Evolutionary conservation across 1,140 invertebrate genomes (phyloP), one percentile per base, ranked within the genome.

Genomic region (Drosophila eugracilis): DNA sequence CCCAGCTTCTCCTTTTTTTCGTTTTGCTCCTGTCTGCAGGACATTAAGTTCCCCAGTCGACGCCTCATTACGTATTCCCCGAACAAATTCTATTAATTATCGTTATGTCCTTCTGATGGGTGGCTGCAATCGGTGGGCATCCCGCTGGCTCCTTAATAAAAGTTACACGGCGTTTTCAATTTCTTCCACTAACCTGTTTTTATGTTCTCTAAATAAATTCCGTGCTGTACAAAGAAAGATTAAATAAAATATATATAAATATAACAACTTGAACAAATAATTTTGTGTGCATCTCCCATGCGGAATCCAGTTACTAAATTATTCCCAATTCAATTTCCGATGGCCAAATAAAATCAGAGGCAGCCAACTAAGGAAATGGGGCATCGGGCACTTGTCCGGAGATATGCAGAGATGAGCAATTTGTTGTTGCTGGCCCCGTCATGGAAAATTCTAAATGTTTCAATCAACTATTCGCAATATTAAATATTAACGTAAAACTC

Each of bases 31-130:
- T 45, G 24, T 37, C 30, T 15, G 60, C 55, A 67, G 63, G 45
- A 67, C 37, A 52, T 34, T 28, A 47, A 41, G 26, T 41, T 57
- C 54, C 54, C 55, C 21, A 9, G 59, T 26, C 34, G n/a, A 22
- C 17, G 60, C 6, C 78, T 86, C 88, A 90, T 90, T 90, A 80
- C 34, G 88, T 80, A 90, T 90, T 90, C 86, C 53, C 39, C 37
- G 55, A 53, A 77, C 86, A 84, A 90, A 79, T 90, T 79, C 86
- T 89, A 90, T 90, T 90, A 90, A 90, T 90, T 90, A 90, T 86
- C 78, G 78, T 90, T 90, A 90, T 90, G 79, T 90, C 66, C 84
- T 65, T 85, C 77, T 85, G 75, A 89, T 89, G 72, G 86, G 66
- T 66, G 81, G 71, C 73, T 78, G 67, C 63, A 67, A 75, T 59